These are phyloP conservation scores for Zophobas atratus DNA, from an alignment of 1,140 invertebrate species.

Conservation along the genomic window DNA sequence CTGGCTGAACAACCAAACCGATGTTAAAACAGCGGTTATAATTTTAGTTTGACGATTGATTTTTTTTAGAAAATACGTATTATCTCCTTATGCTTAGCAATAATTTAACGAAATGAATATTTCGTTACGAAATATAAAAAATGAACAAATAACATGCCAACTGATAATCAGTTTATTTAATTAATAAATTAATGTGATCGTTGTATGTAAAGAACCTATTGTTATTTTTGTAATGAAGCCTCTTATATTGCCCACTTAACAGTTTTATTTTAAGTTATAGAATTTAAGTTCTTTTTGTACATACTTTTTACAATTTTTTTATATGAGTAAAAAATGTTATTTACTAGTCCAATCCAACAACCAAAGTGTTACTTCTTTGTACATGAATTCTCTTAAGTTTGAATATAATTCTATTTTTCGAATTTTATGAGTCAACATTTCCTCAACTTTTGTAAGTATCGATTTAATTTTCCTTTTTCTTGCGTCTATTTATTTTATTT, in stretches of 20 bases:
- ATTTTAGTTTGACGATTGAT: too few species aligned
- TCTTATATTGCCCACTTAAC: conserved; percentile 38
- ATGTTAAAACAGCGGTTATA: too few species aligned
- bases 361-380: conserved; percentile 64
- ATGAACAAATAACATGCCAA: conserved; percentile 54
- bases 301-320: conserved; percentile 51
- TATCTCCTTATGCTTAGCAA: conserved; percentile 46
- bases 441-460: conserved; percentile 4
- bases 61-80: background rate
- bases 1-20: too few species aligned
- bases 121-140: conserved; percentile 30
- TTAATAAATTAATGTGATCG: conserved; percentile 59
- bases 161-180: conserved; percentile 63
- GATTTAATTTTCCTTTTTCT: conserved; percentile 45
- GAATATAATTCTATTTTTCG: conserved; percentile 44
- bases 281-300: conserved; percentile 41
- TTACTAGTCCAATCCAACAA: conserved; percentile 67
- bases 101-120: conserved; percentile 46
- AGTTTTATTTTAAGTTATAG: conserved; percentile 36
- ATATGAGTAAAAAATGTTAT: conserved; percentile 52
- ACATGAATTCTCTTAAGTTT: conserved; percentile 51
- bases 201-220: conserved; percentile 56
- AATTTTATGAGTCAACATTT: conserved; percentile 13
- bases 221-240: conserved; percentile 56
- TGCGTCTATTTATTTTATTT: conserved; percentile 35